Conservation (phyloP, 1,140 invertebrate species). For the Argopecten irradians region DNA sequence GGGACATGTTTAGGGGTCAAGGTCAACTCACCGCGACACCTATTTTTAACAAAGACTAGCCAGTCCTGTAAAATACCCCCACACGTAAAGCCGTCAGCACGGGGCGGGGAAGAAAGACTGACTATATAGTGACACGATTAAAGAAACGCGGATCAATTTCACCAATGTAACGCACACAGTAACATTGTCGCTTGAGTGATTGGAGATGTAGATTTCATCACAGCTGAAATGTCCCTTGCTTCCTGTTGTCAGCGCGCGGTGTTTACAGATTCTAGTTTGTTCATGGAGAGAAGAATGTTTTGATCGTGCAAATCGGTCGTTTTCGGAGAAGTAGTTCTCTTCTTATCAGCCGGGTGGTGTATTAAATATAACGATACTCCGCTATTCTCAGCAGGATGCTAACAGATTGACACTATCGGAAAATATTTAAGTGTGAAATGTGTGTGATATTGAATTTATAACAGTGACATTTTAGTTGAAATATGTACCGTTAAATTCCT, state of each 20-base stretch:
- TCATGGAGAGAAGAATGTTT: neutral
- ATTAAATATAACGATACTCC: neutral
- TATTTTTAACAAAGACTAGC: constrained; percentile 17
- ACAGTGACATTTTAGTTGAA: neutral
- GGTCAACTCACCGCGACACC: constrained; percentile 19
- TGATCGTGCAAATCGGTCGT: neutral
- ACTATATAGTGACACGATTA: constrained; percentile 3
- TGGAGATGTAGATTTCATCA: neutral
- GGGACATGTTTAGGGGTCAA: neutral
- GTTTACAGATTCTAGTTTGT: neutral
- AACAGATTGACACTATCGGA: neutral
- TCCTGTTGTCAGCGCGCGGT: neutral
- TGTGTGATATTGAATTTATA: constrained; percentile 11
- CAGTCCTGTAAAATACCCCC: constrained; percentile 7
- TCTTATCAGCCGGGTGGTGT: neutral
- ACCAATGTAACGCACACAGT: neutral
- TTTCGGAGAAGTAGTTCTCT: neutral
- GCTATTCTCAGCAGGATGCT: neutral
- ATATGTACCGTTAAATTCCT: neutral
- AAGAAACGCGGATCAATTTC: constrained; percentile 7
- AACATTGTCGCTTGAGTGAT: neutral
- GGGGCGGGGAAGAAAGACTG: neutral
- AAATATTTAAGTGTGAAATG: neutral
- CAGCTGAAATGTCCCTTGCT: neutral
- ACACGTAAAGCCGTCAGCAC: constrained; percentile 1